Conservation (phyloP, 92 coral and sea anemone genomes). For the Muricea muricata region DNA sequence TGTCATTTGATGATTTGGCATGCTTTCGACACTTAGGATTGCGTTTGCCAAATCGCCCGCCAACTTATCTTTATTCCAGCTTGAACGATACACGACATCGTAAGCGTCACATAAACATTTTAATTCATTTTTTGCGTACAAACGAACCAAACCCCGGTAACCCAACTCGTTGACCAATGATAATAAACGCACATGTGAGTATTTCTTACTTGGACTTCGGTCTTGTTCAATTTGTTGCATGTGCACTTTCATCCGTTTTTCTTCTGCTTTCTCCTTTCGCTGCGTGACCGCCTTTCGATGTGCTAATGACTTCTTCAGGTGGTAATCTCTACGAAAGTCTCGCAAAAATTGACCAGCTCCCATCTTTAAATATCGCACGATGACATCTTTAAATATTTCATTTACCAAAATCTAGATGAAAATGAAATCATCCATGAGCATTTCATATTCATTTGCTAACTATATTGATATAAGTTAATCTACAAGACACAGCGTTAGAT, state of each 20-base stretch:
- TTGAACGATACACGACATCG: background rate
- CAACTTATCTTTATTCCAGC: background rate
- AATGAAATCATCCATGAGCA: background rate
- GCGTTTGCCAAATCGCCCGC: background rate
- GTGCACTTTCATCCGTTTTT: background rate
- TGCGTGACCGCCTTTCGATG: background rate
- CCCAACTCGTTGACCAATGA: background rate
- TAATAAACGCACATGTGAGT: background rate
- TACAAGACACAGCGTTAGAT: no score
- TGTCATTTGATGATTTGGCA: background rate
- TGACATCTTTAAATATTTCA: constrained; percentile 16
- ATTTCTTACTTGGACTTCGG: background rate
- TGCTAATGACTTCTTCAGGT: background rate
- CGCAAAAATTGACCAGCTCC: no score
- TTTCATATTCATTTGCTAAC: no score
- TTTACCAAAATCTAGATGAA: background rate
- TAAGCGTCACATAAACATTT: background rate
- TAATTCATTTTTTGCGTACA: background rate
- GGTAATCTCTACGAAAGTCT: background rate
- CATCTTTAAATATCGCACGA: background rate
- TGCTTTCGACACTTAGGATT: background rate
- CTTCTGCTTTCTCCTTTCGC: no score
- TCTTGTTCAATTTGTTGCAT: background rate
- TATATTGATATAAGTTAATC: no score
- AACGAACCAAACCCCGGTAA: background rate